These are phyloP conservation scores for Lutjanus campechanus DNA, from an alignment of 2,797 vertebrate genomes.

Conservation along the genomic window DNA sequence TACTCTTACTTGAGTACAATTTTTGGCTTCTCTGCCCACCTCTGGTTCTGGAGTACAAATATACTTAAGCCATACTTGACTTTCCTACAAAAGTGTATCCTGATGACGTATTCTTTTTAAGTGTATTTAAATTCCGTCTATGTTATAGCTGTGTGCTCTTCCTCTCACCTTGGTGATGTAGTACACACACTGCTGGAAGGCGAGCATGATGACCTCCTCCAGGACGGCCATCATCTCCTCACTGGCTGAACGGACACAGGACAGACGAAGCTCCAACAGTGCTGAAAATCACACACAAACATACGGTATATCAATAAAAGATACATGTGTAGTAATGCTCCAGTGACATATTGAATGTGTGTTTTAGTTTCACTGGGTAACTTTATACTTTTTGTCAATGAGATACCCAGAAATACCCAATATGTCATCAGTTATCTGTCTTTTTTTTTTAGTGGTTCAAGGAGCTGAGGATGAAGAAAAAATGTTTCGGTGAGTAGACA, in stretches of 20 bases:
- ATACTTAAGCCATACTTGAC: background rate
- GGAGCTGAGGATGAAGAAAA: background rate
- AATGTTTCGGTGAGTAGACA: background rate
- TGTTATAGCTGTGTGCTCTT: background rate
- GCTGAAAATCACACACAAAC: slow-evolving; percentile 61
- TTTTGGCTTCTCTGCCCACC: too few relatives aligned
- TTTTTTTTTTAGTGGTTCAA: too few relatives aligned
- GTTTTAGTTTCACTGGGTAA: background rate
- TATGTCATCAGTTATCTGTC: background rate
- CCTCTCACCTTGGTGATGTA: slow-evolving; percentile 88
- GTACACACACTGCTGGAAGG: slow-evolving; percentile 90
- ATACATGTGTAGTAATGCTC: background rate
- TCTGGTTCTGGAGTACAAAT: background rate
- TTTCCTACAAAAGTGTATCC: background rate
- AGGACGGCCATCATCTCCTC: slow-evolving; percentile 86
- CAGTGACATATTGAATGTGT: background rate
- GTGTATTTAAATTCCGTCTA: background rate
- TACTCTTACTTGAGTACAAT: too few relatives aligned
- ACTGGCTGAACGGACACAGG: slow-evolving; percentile 79
- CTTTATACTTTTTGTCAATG: background rate
- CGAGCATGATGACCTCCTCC: slow-evolving; percentile 88
- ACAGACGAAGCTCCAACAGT: slow-evolving; percentile 74
- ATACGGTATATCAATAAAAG: slow-evolving; percentile 4
- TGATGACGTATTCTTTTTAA: background rate
- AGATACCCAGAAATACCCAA: background rate